Evolutionary conservation across 2,888 invertebrate genomes (phyloP).

Genomic region (Pristionchus mayeri): DNA sequence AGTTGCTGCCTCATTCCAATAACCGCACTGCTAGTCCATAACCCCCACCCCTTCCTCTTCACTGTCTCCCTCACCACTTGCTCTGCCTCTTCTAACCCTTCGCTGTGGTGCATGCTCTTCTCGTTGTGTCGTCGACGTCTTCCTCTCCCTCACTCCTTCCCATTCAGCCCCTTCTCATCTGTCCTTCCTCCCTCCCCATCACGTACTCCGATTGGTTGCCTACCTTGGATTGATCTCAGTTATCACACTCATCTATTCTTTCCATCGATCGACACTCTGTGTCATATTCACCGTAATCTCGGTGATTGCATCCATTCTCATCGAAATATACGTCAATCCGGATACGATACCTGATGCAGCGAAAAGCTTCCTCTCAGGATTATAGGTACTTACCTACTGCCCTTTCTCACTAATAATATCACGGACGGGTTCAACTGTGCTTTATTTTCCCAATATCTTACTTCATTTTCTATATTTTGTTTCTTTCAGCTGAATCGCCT

Average conservation of each 20-base stretch:
- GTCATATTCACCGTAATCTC: conserved; percentile 59
- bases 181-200: conserved; percentile 58
- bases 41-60: background rate
- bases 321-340: conserved; percentile 66
- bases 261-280: conserved; percentile 58
- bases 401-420: conserved; percentile 10
- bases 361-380: conserved; percentile 33
- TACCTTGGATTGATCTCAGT: conserved; percentile 64
- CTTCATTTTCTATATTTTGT: background rate
- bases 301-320: conserved; percentile 58
- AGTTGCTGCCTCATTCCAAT: too few species aligned
- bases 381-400: background rate
- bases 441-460: background rate
- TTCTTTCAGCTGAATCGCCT: conserved; percentile 35
- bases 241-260: conserved; percentile 66
- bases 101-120: background rate
- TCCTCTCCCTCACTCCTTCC: background rate
- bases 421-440: background rate
- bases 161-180: background rate
- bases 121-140: background rate
- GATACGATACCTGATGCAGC: conserved; percentile 55
- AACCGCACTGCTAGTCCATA: too few species aligned
- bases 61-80: background rate
- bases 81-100: background rate
- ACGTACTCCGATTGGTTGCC: conserved; percentile 64